Evolutionary conservation across 2,888 invertebrate genomes (phyloP), one percentile per base, ranked within the genome.

Genomic region (Drosophila setosimentum): DNA sequence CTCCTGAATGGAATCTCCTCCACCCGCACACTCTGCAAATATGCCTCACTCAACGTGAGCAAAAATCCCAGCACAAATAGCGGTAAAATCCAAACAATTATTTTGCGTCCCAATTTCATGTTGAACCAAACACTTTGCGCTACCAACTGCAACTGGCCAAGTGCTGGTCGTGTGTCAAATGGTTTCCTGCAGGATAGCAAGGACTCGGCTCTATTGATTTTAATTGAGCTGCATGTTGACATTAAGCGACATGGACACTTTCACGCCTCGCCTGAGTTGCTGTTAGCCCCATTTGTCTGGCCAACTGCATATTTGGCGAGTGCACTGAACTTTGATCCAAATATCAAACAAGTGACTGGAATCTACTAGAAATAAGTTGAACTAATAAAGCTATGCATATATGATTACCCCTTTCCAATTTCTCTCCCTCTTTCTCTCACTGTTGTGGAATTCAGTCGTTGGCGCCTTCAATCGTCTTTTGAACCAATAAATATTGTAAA

Each of bases 1-100:
- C 77, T 32, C 10, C 75, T 81, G 40, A 91, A 92, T 2, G 92
- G 91, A 33, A 89, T 89, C 66, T 91, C 92, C 37, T 91, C 92
- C 11, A 91, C 74, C 5, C 85, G 87, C 11, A 85, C 87, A 67
- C 78, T 88, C 10, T 89, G 77, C 79, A 92, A 57, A 62, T 82
- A 87, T 0, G 90, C 92, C 24, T 88, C 78, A 11, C 79, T 80
- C 51, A 86, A 32, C 4, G 79, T 87, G 0, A 80, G 64, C 35
- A 86, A 13, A 11, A 85, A 73, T 1, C 71, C 32, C 7, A 91
- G 11, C 11, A 85, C 18, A 42, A 90, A 87, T n/a, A 91, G 13
- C 27, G 92, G 88, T 33, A 87, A 33, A 32, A 92, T 69, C 67
- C 80, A 79, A 2, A 83, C 24, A 5, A 78, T 16, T 33, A 85